phyloP scores from a whole-genome alignment of 2,888 invertebrate species.

The Sminthurides aquaticus region DNA sequence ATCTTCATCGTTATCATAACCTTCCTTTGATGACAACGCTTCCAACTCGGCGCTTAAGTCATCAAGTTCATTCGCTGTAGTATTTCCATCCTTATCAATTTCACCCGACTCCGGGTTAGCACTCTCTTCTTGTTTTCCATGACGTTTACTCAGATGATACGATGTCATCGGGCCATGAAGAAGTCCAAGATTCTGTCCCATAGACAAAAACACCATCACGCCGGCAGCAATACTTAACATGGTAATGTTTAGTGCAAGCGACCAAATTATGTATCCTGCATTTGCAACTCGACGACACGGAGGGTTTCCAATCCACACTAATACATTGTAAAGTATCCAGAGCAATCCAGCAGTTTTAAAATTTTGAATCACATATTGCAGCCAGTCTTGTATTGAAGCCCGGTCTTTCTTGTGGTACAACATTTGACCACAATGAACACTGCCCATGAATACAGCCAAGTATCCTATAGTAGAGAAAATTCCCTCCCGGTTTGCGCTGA shows the following conservation, averaged over 20 bases:
- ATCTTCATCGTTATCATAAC: not conserved
- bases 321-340: constrained; percentile 37
- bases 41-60: not conserved
- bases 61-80: constrained; percentile 11
- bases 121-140: too few species aligned
- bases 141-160: constrained; percentile 29
- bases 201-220: constrained; percentile 24
- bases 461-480: constrained; percentile 78
- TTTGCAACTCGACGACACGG: constrained; percentile 75
- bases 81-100: constrained; percentile 11
- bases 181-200: constrained; percentile 32
- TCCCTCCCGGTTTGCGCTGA: constrained; percentile 87
- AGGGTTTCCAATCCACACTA: constrained; percentile 44
- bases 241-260: constrained; percentile 58
- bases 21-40: too few species aligned
- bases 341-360: constrained; percentile 4
- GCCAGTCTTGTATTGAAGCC: constrained; percentile 36
- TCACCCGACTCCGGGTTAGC: not conserved
- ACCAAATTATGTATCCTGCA: constrained; percentile 69
- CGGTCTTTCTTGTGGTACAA: constrained; percentile 45
- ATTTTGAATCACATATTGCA: constrained; percentile 25
- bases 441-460: constrained; percentile 70
- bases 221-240: constrained; percentile 51
- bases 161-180: constrained; percentile 37
- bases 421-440: constrained; percentile 58